A percentile compares a stretch with the other conserved stretches of the same genome.
Evolutionary conservation across 2,888 invertebrate species (phyloP).

Genomic region (Microchrysa polita): DNA sequence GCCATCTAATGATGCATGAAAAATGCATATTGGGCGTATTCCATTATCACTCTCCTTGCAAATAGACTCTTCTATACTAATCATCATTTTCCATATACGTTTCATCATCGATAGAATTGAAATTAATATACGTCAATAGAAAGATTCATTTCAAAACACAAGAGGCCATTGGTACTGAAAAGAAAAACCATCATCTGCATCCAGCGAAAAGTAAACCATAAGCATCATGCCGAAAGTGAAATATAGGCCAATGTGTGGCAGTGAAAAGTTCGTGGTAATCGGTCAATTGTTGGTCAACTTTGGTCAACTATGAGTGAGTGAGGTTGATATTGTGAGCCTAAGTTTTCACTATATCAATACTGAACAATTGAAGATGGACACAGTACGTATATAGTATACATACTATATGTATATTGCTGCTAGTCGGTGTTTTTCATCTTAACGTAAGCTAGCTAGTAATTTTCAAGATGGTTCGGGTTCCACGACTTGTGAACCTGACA

Average conservation of each 20-base stretch:
- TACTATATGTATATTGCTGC: too few species aligned
- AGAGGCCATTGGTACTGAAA: neutral
- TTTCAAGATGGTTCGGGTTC: neutral
- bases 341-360: neutral
- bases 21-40: slow-evolving; percentile 10
- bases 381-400: neutral
- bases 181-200: neutral
- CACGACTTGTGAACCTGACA: neutral
- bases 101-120: neutral
- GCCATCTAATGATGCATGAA: slow-evolving; percentile 8
- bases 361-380: neutral
- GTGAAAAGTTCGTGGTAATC: neutral
- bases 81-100: neutral
- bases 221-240: slow-evolving; percentile 3
- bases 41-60: slow-evolving; percentile 12
- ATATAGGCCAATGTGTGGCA: slow-evolving; percentile 12
- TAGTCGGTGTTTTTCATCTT: neutral
- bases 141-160: neutral
- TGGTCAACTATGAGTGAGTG: neutral
- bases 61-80: neutral
- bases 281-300: slow-evolving; percentile 18
- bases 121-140: neutral
- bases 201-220: neutral
- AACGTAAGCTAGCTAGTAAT: neutral
- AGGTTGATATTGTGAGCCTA: neutral